phyloP scores from a whole-genome alignment of 92 coral and sea anemone genomes.

The Siderastrea siderea region DNA sequence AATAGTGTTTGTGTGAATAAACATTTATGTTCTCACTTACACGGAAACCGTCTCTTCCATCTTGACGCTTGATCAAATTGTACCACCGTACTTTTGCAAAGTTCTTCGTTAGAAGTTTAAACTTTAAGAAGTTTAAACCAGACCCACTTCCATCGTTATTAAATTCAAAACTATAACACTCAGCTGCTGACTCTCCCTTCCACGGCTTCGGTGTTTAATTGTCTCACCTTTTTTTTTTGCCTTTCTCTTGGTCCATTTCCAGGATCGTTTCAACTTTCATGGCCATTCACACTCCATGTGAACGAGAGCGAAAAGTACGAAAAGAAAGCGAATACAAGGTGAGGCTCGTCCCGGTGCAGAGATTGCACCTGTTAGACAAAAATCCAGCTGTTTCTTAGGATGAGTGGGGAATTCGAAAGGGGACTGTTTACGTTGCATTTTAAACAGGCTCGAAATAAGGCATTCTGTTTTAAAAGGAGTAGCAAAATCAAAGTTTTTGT shows the following conservation, averaged over 20 bases:
- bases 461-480: too few relatives aligned
- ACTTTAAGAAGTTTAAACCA: constrained; percentile 16
- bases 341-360: constrained; percentile 22
- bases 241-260: constrained; percentile 22
- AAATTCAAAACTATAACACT: neutral
- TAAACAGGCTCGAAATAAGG: too few relatives aligned
- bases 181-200: constrained; percentile 37
- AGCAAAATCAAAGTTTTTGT: too few relatives aligned
- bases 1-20: too few relatives aligned
- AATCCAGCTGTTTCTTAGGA: neutral
- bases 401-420: constrained; percentile 55
- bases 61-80: constrained; percentile 44
- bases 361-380: too few relatives aligned
- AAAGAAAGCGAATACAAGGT: constrained; percentile 11
- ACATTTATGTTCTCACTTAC: constrained; percentile 27
- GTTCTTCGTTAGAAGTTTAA: constrained; percentile 40
- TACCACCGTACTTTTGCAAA: constrained; percentile 46
- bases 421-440: constrained; percentile 17
- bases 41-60: constrained; percentile 39
- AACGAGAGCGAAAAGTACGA: neutral
- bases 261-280: neutral
- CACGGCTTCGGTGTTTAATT: constrained; percentile 31
- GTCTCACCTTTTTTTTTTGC: constrained; percentile 3
- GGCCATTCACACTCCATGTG: too few relatives aligned
- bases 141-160: constrained; percentile 28